Evolutionary conservation across 1,140 invertebrate species (phyloP).

Genomic region (Pseudachorutes palmiensis): DNA sequence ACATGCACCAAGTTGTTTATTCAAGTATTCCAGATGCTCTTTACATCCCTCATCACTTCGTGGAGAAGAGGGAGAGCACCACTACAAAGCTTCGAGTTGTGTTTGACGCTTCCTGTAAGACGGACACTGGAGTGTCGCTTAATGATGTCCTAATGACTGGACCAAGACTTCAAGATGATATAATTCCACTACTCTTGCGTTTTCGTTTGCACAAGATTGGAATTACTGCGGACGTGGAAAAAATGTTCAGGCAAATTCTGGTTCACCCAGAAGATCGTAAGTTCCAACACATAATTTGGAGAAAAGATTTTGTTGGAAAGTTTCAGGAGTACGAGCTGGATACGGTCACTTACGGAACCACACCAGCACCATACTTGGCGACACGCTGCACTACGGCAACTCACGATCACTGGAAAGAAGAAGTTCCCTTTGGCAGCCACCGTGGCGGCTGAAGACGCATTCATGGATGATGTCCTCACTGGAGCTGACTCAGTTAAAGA

Average conservation of each 20-base stretch:
- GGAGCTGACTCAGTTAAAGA: slow-evolving; percentile 29
- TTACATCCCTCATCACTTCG: slow-evolving; percentile 20
- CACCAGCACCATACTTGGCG: slow-evolving; percentile 40
- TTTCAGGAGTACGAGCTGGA: slow-evolving; percentile 37
- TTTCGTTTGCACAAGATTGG: slow-evolving; percentile 41
- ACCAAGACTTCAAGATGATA: slow-evolving; percentile 40
- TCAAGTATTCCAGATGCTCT: neutral
- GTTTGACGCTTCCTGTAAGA: slow-evolving; percentile 10
- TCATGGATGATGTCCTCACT: slow-evolving; percentile 44
- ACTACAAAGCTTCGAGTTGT: slow-evolving; percentile 14
- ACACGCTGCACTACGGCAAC: slow-evolving; percentile 37
- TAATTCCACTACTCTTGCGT: slow-evolving; percentile 42
- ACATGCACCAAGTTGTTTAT: slow-evolving; percentile 37
- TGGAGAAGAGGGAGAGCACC: neutral
- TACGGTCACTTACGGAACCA: slow-evolving; percentile 42
- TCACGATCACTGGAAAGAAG: slow-evolving; percentile 15
- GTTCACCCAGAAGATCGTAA: slow-evolving; percentile 19
- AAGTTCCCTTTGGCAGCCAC: slow-evolving; percentile 21
- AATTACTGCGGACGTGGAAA: slow-evolving; percentile 39
- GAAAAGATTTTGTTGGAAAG: slow-evolving; percentile 33
- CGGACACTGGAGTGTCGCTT: slow-evolving; percentile 8
- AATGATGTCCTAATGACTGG: slow-evolving; percentile 38
- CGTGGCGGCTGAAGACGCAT: slow-evolving; percentile 24
- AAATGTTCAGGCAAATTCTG: slow-evolving; percentile 37
- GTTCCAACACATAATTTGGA: slow-evolving; percentile 44